A percentile compares a stretch with the other conserved stretches of the same genome.
phyloP scores from a whole-genome alignment of 2,888 invertebrate species.

The Nemurella pictetii region DNA sequence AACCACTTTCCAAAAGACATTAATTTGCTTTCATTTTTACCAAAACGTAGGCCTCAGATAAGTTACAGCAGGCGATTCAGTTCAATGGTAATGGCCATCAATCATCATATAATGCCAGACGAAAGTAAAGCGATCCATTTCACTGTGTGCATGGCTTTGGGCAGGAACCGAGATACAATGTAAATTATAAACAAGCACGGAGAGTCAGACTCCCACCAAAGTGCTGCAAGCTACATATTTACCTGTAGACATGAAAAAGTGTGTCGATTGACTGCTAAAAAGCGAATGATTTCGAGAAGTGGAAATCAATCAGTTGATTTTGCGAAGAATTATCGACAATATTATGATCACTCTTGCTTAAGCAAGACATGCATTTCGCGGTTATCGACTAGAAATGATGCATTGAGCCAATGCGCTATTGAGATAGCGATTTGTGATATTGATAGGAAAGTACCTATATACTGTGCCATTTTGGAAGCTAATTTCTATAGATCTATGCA shows the following conservation, averaged over 20 bases:
- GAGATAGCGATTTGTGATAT: too few species aligned
- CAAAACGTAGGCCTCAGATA: too few species aligned
- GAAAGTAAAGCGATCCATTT: too few species aligned
- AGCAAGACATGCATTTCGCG: slow-evolving; percentile 26
- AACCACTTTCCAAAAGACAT: too few species aligned
- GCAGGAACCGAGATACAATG: background rate
- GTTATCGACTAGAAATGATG: background rate
- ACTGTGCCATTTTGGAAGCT: too few species aligned
- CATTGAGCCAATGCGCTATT: too few species aligned
- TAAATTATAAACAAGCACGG: slow-evolving; percentile 8
- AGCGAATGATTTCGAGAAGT: background rate
- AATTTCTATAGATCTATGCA: too few species aligned
- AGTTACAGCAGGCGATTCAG: too few species aligned
- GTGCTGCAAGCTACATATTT: background rate
- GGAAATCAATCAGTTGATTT: background rate
- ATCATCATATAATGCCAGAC: too few species aligned
- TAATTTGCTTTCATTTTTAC: too few species aligned
- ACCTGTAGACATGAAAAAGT: slow-evolving; percentile 5
- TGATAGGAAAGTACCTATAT: too few species aligned
- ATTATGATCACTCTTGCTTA: slow-evolving; percentile 7
- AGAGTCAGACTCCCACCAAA: background rate
- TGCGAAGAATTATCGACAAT: slow-evolving; percentile 18
- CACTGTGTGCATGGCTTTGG: slow-evolving; percentile 21
- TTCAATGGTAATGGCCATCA: too few species aligned
- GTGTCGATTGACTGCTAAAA: background rate